Percentiles rank a stretch among this genome's conserved stretches.
phyloP scores from a whole-genome alignment of 2,797 vertebrate genomes.

The Coracias cyanogaster region DNA sequence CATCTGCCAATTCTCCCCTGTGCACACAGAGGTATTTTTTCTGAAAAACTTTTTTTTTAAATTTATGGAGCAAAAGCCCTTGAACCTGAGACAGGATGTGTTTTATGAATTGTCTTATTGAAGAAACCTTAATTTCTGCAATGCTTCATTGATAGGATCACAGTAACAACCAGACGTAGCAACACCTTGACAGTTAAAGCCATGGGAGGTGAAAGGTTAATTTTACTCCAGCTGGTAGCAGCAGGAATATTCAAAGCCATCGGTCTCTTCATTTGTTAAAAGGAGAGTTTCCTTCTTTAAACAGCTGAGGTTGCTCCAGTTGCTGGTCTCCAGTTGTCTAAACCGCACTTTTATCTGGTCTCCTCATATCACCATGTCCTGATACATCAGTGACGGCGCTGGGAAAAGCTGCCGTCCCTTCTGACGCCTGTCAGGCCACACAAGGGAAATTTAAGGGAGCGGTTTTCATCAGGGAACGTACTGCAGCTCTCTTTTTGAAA shows the following conservation, averaged over 20 bases:
- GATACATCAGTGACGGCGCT: not conserved
- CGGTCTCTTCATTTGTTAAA: not conserved
- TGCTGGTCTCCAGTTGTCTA: not conserved
- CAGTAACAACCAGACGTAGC: not conserved
- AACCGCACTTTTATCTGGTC: not conserved
- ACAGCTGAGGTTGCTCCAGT: not conserved
- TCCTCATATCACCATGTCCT: not conserved
- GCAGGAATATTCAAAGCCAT: not conserved
- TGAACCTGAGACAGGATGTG: too few species aligned
- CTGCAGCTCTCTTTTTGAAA: constrained; percentile 5
- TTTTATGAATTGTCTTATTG: too few species aligned
- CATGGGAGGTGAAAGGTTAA: not conserved
- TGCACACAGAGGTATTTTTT: too few species aligned
- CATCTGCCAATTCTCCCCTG: too few species aligned
- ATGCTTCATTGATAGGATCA: not conserved
- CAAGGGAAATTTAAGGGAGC: not conserved
- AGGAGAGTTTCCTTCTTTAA: not conserved
- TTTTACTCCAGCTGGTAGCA: not conserved
- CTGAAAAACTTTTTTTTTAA: too few species aligned
- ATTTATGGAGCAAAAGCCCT: too few species aligned
- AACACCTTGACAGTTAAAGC: not conserved
- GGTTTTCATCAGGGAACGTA: not conserved
- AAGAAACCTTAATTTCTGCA: not conserved
- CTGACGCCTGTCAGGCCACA: not conserved
- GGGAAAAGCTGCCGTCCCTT: not conserved